A percentile compares a stretch with the other conserved stretches of the same genome.
phyloP scores from a whole-genome alignment of 2,888 invertebrate species.

The Barypeithes pellucidus region DNA sequence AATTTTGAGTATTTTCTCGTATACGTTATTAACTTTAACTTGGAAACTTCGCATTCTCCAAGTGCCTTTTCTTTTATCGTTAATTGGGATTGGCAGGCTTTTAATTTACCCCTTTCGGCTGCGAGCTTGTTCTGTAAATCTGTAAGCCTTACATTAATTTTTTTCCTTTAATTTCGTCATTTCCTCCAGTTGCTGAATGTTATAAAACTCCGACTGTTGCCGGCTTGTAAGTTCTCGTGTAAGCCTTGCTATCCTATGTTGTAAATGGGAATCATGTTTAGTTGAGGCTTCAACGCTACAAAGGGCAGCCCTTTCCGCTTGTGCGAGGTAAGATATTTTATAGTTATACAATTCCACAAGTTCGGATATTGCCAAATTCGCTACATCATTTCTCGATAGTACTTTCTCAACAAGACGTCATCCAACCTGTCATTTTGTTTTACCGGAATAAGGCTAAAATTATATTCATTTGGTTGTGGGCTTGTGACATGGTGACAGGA shows the following conservation, averaged over 20 bases:
- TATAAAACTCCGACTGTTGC: slow-evolving; percentile 71
- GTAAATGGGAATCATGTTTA: slow-evolving; percentile 71
- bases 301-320: slow-evolving; percentile 72
- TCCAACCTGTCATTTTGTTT: slow-evolving; percentile 65
- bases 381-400: slow-evolving; percentile 66
- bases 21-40: slow-evolving; percentile 56
- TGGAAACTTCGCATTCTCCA: slow-evolving; percentile 8
- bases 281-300: slow-evolving; percentile 73
- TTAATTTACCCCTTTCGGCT: too few species aligned
- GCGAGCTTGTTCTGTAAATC: slow-evolving; percentile 42
- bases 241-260: slow-evolving; percentile 70
- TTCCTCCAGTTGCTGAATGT: slow-evolving; percentile 72
- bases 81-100: too few species aligned
- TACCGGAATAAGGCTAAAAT: slow-evolving; percentile 63
- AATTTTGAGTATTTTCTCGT: slow-evolving; percentile 62
- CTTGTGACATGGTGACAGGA: slow-evolving; percentile 23
- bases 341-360: slow-evolving; percentile 84
- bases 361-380: slow-evolving; percentile 77
- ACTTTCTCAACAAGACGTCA: slow-evolving; percentile 58
- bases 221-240: slow-evolving; percentile 71
- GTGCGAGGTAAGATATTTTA: slow-evolving; percentile 75
- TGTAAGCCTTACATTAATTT: slow-evolving; percentile 36
- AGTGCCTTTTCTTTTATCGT: too few species aligned
- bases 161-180: slow-evolving; percentile 63
- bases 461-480: slow-evolving; percentile 47